Evolutionary conservation across 2,797 vertebrate genomes (phyloP).

Genomic region (Synaphobranchus kaupii): DNA sequence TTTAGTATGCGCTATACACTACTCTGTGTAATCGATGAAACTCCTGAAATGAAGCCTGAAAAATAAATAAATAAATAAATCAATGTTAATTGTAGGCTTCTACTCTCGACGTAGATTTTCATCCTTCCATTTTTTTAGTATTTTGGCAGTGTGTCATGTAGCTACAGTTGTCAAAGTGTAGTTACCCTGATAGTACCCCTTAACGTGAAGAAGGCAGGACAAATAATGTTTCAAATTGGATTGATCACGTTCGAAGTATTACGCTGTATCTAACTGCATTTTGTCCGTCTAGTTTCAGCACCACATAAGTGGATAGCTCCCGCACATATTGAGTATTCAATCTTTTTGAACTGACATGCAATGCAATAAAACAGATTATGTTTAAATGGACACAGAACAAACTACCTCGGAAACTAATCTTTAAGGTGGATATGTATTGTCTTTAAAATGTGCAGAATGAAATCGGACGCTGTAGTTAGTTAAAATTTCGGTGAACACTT

Average conservation of each 20-base stretch:
- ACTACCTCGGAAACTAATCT: not conserved
- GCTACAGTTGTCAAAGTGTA: not conserved
- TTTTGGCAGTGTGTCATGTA: not conserved
- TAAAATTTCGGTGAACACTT: not conserved
- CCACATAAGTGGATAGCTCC: slow-evolving; percentile 63
- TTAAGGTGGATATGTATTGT: not conserved
- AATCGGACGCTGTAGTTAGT: not conserved
- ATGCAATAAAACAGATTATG: not conserved
- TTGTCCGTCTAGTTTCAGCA: slow-evolving; percentile 62
- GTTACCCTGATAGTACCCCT: not conserved
- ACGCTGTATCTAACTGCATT: slow-evolving; percentile 21
- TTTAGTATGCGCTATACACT: not conserved
- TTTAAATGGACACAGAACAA: not conserved
- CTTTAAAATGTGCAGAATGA: not conserved
- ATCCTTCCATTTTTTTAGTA: not conserved
- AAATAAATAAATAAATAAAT: not conserved
- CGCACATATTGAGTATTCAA: slow-evolving; percentile 16
- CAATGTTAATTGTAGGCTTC: not conserved
- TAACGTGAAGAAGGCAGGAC: not conserved
- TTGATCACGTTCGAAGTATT: not conserved
- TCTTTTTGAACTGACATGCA: not conserved
- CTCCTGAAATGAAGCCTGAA: not conserved
- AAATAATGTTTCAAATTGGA: not conserved
- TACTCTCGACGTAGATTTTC: not conserved
- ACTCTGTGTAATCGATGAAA: not conserved